phyloP scores from a whole-genome alignment of 2,888 invertebrate species.

The Graphium colonna region DNA sequence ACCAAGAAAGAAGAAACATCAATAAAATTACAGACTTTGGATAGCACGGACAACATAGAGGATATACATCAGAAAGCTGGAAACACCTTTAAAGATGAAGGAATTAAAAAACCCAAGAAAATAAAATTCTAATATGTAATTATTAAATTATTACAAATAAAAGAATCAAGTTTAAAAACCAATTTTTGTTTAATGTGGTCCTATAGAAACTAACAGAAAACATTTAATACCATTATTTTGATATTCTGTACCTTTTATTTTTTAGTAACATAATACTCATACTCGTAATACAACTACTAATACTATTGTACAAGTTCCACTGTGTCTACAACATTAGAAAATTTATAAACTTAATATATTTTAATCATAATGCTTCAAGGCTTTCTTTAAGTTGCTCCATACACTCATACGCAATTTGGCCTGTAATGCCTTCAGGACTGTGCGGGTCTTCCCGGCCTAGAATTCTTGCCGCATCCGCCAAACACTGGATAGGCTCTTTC shows the following conservation, averaged over 20 bases:
- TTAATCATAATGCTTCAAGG: slow-evolving; percentile 50
- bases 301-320: no score
- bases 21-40: slow-evolving; percentile 66
- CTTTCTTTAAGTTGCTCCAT: slow-evolving; percentile 64
- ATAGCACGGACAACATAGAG: slow-evolving; percentile 60
- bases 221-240: no score
- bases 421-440: slow-evolving; percentile 83
- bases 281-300: no score
- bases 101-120: slow-evolving; percentile 64
- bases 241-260: no score
- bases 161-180: not conserved
- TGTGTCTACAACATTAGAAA: no score
- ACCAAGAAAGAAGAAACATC: slow-evolving; percentile 64
- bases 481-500: slow-evolving; percentile 81
- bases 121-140: slow-evolving; percentile 53
- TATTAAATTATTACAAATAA: slow-evolving; percentile 7
- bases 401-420: slow-evolving; percentile 78
- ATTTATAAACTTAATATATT: not conserved
- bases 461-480: slow-evolving; percentile 83
- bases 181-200: not conserved
- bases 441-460: slow-evolving; percentile 83
- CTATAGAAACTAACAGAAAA: not conserved
- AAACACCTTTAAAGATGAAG: slow-evolving; percentile 29
- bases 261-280: no score
- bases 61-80: slow-evolving; percentile 50